Evolutionary conservation across 2,797 vertebrate species (phyloP).

Genomic region (Gadopsis marmoratus): DNA sequence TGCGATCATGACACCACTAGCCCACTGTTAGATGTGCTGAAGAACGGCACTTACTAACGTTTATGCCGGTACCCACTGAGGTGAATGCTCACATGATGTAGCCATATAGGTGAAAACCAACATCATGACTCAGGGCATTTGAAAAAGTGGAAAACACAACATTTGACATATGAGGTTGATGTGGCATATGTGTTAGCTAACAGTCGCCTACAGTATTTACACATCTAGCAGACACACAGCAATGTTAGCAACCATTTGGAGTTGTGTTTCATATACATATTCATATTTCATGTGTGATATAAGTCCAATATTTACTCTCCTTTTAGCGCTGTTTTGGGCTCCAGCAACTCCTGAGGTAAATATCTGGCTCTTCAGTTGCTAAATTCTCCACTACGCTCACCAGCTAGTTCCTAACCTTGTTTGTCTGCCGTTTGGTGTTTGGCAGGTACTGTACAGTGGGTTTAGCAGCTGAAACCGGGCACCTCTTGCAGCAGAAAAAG

Average conservation of each 20-base stretch:
- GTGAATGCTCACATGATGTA: constrained; percentile 4
- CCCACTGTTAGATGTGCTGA: constrained; percentile 45
- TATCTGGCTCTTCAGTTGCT: background rate
- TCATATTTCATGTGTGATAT: too few species aligned
- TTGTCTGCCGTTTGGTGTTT: background rate
- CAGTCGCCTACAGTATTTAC: background rate
- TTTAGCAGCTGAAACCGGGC: background rate
- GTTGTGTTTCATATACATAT: too few species aligned
- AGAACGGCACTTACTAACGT: constrained; percentile 45
- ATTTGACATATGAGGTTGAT: constrained; percentile 9
- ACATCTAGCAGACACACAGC: background rate
- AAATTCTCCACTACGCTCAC: background rate
- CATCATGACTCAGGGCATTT: background rate
- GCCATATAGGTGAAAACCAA: background rate
- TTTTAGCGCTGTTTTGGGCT: background rate
- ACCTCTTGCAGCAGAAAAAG: background rate
- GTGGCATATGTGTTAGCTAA: background rate
- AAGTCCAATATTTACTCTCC: background rate
- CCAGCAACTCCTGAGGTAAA: background rate
- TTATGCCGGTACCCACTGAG: constrained; percentile 21
- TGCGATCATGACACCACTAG: constrained; percentile 70
- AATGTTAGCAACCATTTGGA: background rate
- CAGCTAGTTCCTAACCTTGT: background rate
- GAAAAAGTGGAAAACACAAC: background rate
- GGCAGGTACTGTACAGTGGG: background rate